These are phyloP conservation scores for Macaca nemestrina DNA, from an alignment of 2,113 vertebrate genomes.

Conservation along the genomic window DNA sequence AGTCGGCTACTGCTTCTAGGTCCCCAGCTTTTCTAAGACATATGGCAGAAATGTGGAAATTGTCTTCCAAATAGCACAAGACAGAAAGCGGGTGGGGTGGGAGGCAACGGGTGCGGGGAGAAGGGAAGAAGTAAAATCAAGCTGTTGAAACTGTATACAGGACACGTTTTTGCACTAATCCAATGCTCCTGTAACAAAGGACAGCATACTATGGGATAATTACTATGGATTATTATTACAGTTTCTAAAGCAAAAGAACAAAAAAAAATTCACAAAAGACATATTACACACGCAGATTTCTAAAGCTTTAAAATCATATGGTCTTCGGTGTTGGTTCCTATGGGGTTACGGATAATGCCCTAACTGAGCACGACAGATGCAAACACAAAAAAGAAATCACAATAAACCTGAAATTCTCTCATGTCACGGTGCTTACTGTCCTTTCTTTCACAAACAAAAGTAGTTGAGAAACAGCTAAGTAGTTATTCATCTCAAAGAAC, in stretches of 20 bases:
- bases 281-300: slow-evolving; percentile 44
- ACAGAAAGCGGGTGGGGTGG: accelerated
- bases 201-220: neutral
- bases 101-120: accelerated
- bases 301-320: slow-evolving; percentile 56
- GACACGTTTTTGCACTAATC: slow-evolving; percentile 65
- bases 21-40: slow-evolving; percentile 44
- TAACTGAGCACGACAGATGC: slow-evolving; percentile 39
- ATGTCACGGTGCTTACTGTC: neutral
- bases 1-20: neutral
- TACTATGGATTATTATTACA: slow-evolving; percentile 41
- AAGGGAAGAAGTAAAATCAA: slow-evolving; percentile 44
- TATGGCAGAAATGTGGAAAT: slow-evolving; percentile 70
- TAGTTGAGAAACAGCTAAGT: slow-evolving; percentile 54
- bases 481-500: slow-evolving; percentile 36
- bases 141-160: slow-evolving; percentile 19
- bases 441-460: slow-evolving; percentile 63
- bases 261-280: slow-evolving; percentile 50
- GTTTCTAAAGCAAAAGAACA: slow-evolving; percentile 58
- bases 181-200: slow-evolving; percentile 43
- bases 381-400: slow-evolving; percentile 36
- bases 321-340: slow-evolving; percentile 19
- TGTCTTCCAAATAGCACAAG: neutral
- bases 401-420: slow-evolving; percentile 63
- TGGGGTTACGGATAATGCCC: neutral